phyloP scores from a whole-genome alignment of 2,113 vertebrate species.

The Brachionichthys hirsutus region DNA sequence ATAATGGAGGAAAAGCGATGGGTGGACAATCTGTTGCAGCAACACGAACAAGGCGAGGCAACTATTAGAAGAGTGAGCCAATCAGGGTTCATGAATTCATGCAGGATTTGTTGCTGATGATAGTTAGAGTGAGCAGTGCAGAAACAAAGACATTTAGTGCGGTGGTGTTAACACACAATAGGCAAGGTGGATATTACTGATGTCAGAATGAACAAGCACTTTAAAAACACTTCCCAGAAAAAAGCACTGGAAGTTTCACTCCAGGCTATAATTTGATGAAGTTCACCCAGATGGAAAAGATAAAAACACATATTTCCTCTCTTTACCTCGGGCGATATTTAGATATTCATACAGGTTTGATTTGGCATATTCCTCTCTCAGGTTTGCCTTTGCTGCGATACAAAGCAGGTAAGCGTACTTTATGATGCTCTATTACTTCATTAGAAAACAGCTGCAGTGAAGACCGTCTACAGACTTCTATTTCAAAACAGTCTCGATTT shows the following conservation, averaged over 20 bases:
- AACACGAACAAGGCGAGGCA: constrained; percentile 2
- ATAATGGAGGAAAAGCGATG: constrained; percentile 58
- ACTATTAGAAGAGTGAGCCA: neutral
- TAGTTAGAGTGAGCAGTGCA: constrained; percentile 5
- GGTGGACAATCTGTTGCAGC: constrained; percentile 48
- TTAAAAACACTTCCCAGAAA: neutral
- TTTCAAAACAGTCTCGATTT: too few species aligned
- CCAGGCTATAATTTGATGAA: neutral
- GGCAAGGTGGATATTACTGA: neutral
- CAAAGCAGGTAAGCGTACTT: too few species aligned
- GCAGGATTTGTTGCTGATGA: constrained; percentile 23
- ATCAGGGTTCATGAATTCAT: constrained; percentile 34
- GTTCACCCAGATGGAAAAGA: too few species aligned
- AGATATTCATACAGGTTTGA: too few species aligned
- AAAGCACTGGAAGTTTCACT: constrained; percentile 3
- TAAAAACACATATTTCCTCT: neutral
- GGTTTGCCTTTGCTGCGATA: too few species aligned
- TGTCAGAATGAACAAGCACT: neutral
- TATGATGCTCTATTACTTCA: too few species aligned
- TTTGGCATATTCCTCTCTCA: too few species aligned
- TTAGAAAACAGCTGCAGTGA: too few species aligned
- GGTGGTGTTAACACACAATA: too few species aligned
- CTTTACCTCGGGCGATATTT: neutral
- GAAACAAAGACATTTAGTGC: too few species aligned
- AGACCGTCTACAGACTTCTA: too few species aligned